A percentile compares a stretch with the other conserved stretches of the same genome.
Conservation (phyloP, 2,113 vertebrate genomes). For the Sinosuthora webbiana region DNA sequence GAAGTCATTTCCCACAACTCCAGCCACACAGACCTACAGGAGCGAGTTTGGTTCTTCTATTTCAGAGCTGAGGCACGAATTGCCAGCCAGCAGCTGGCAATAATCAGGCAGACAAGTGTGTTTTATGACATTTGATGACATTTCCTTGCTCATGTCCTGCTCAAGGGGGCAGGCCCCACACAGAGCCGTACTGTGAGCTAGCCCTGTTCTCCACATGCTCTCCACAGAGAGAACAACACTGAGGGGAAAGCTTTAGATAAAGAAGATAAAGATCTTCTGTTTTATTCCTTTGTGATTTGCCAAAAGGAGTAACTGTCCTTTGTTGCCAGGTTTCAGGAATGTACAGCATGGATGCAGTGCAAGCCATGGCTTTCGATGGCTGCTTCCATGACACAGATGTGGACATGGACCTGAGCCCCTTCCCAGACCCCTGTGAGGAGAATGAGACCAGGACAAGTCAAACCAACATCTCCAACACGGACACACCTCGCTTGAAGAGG, state of each 20-base stretch:
- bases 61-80: neutral
- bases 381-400: constrained; percentile 80
- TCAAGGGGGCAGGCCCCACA: neutral
- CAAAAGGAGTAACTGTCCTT: neutral
- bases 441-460: constrained; percentile 43
- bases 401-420: constrained; percentile 71
- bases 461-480: constrained; percentile 28
- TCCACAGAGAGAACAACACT: neutral
- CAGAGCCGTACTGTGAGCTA: neutral
- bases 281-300: neutral
- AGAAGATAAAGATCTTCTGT: neutral
- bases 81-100: neutral
- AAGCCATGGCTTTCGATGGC: constrained; percentile 87
- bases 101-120: neutral
- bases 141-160: neutral
- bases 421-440: constrained; percentile 65
- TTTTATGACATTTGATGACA: neutral
- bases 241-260: neutral
- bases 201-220: neutral
- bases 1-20: neutral
- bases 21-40: neutral
- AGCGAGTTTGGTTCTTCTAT: neutral
- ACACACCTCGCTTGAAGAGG: constrained; percentile 69
- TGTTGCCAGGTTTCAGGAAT: constrained; percentile 75
- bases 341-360: constrained; percentile 76